These are phyloP conservation scores for Phocides pigmalion DNA, from an alignment of 1,140 invertebrate genomes.

Conservation along the genomic window DNA sequence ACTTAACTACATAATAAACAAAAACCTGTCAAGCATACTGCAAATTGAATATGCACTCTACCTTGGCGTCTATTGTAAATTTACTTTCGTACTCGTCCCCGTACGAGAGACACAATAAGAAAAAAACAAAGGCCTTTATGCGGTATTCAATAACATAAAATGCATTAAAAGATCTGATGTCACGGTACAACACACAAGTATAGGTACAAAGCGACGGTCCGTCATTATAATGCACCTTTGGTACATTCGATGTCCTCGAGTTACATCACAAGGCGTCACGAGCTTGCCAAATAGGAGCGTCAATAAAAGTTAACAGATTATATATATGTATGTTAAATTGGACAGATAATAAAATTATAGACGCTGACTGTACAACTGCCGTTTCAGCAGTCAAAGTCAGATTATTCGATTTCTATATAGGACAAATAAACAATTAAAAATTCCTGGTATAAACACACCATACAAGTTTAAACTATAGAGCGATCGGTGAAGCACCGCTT, in stretches of 20 bases:
- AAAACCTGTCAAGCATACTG: background rate
- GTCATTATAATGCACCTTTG: background rate
- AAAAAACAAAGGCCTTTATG: slow-evolving; percentile 1
- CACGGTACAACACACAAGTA: background rate
- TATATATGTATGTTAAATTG: too few species aligned
- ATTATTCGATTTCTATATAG: too few species aligned
- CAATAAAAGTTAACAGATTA: too few species aligned
- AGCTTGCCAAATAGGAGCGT: background rate
- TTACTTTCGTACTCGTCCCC: background rate
- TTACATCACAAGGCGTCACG: background rate
- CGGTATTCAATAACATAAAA: background rate
- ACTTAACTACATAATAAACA: background rate
- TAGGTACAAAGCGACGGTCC: background rate
- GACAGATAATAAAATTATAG: too few species aligned
- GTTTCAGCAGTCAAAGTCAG: too few species aligned
- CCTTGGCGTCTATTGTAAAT: background rate
- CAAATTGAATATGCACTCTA: background rate
- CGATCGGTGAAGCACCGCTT: too few species aligned
- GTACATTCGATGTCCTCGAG: background rate
- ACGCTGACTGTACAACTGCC: too few species aligned
- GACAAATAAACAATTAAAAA: too few species aligned
- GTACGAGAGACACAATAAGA: background rate
- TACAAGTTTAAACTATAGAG: too few species aligned
- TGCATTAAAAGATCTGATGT: background rate
- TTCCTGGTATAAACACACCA: too few species aligned